Conservation (phyloP, 2,888 invertebrate genomes). For the Drosophila flavopinicola region DNA sequence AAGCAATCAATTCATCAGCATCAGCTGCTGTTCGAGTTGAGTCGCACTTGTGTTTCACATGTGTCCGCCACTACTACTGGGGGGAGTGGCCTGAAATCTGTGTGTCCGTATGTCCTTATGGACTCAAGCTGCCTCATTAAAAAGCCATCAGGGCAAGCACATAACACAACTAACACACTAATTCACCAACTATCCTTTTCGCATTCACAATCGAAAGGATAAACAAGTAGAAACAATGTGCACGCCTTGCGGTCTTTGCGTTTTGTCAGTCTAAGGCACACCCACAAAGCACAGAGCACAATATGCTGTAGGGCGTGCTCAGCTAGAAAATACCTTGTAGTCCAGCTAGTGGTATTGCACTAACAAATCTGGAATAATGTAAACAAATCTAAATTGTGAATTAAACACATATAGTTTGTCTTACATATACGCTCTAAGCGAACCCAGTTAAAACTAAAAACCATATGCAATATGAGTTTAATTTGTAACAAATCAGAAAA, state of each 20-base stretch:
- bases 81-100: constrained; percentile 1
- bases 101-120: constrained; percentile 16
- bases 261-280: constrained; percentile 15
- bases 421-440: too few species aligned
- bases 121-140: constrained; percentile 33
- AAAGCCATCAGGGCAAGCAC: constrained; percentile 36
- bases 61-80: constrained; percentile 6
- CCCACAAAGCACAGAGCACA: constrained; percentile 35
- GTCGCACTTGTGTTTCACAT: constrained; percentile 9
- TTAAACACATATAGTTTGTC: too few species aligned
- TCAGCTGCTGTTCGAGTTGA: background rate
- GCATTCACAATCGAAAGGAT: constrained; percentile 24
- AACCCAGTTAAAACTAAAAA: too few species aligned
- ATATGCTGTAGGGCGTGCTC: background rate
- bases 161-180: constrained; percentile 1
- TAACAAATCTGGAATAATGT: too few species aligned
- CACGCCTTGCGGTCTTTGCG: constrained; percentile 26
- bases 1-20: constrained; percentile 19
- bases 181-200: constrained; percentile 12
- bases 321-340: constrained; percentile 4
- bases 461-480: too few species aligned
- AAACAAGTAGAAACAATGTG: constrained; percentile 18
- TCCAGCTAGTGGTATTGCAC: too few species aligned
- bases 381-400: too few species aligned
- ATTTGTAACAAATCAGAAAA: too few species aligned